phyloP scores from a whole-genome alignment of 2,888 invertebrate species.

The Calliopum simillimum region DNA sequence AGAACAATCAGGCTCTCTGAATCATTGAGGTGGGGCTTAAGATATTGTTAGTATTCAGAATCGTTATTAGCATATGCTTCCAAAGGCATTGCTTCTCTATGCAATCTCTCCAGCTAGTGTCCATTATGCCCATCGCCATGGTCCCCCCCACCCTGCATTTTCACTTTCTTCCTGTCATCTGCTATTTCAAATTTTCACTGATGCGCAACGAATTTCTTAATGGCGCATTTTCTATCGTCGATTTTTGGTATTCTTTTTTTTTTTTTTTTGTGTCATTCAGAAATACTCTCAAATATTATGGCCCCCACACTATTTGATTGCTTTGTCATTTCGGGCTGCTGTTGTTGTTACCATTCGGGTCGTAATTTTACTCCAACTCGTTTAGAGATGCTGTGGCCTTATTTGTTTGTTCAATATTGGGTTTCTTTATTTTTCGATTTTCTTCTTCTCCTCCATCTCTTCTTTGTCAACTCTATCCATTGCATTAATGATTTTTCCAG shows the following conservation, averaged over 20 bases:
- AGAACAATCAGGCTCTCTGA: no score
- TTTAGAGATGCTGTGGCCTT: not conserved
- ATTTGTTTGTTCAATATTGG: not conserved
- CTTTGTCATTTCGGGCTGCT: slow-evolving; percentile 23
- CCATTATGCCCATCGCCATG: slow-evolving; percentile 29
- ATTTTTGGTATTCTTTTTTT: not conserved
- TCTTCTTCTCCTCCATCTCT: not conserved
- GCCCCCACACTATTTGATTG: slow-evolving; percentile 24
- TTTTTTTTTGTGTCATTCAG: not conserved
- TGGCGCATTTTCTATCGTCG: slow-evolving; percentile 56
- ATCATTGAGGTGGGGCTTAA: no score
- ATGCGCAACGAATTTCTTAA: slow-evolving; percentile 66
- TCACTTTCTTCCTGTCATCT: slow-evolving; percentile 20
- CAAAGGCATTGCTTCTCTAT: no score
- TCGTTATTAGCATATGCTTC: no score
- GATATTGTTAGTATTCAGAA: no score
- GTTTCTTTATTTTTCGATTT: not conserved
- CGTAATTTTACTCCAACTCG: no score
- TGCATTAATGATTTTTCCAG: slow-evolving; percentile 13
- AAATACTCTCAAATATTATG: not conserved
- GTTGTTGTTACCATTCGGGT: no score
- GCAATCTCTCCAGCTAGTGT: not conserved
- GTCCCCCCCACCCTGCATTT: not conserved
- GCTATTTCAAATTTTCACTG: slow-evolving; percentile 61
- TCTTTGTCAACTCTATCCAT: slow-evolving; percentile 5